Evolutionary conservation across 2,888 invertebrate species (phyloP), one percentile per base, ranked within the genome.

Genomic region (Agrotis segetum): DNA sequence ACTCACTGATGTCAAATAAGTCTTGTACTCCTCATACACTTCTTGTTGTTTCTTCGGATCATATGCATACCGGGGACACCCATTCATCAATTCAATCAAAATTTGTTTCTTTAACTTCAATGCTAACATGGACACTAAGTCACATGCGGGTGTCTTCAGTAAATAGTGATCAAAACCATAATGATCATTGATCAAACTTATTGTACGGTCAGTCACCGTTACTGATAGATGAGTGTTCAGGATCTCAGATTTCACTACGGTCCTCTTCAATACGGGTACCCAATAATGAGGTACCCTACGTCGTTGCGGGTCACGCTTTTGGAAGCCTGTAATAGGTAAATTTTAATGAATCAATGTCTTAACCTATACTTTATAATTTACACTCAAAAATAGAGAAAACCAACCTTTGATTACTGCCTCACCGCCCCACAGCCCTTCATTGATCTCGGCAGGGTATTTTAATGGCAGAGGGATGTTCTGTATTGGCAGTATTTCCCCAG

Each of bases 151-250:
- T 16, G 99, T 99, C 97, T 99, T 98, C 29, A 99, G 96, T 87
- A 99, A 96, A 94, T 99, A 99, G 92, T 98, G 97, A 95, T 99
- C 99, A 88, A 99, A 98, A 13, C 99, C 99, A 95, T 98, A 98
- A 89, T 98, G 97, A 81, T 98, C 97, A 94, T 99, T 98, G 81
- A 99, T 99, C 80, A 99, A 96, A 83, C 97, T 96, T 67, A 99
- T 96, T 0, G 99, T 97, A 84, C 99, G 96, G 70, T 97, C 97
- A 11, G 99, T 99, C 0, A 99, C 97, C 7, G 97, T 97, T 0
- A 99, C 97, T 3, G 97, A 97, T 88, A 99, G 97, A 90, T 98
- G 97, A 80, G 98, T 97, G 91, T 99, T 97, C 66, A 99, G 96
- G 67, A 99, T 97, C 95, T 99, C 99, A 86, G 99, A 99, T 90